Percentiles rank a stretch among this genome's conserved stretches.
Conservation (phyloP, 2,888 invertebrate genomes). For the Cremastinae sp. region DNA sequence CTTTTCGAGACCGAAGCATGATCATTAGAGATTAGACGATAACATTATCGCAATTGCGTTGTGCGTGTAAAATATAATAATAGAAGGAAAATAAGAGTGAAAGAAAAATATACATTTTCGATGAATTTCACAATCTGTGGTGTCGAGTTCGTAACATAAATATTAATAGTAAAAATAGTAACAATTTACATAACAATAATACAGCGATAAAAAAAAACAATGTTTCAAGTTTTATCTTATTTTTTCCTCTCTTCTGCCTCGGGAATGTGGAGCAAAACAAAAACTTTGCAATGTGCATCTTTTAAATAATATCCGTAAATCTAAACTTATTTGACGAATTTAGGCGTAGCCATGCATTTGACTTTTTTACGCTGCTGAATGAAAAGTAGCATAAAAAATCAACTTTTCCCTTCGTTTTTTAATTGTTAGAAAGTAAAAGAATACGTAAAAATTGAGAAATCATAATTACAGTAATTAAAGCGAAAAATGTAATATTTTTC, state of each 20-base stretch:
- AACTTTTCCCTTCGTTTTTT: background rate
- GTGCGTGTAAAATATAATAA: conserved; percentile 45
- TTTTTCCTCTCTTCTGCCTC: conserved; percentile 51
- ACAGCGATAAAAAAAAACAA: conserved; percentile 32
- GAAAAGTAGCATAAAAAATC: conserved; percentile 28
- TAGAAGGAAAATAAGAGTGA: conserved; percentile 14
- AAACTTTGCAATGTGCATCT: conserved; percentile 61
- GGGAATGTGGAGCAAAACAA: conserved; percentile 70
- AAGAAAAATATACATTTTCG: conserved; percentile 29
- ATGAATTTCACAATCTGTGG: conserved; percentile 1
- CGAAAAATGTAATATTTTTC: conserved; percentile 27
- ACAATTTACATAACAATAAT: conserved; percentile 50
- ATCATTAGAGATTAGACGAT: conserved; percentile 50
- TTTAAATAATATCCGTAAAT: conserved; percentile 69
- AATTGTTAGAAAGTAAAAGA: background rate
- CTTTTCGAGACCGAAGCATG: conserved; percentile 33
- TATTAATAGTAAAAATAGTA: conserved; percentile 39
- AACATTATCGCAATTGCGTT: conserved; percentile 49
- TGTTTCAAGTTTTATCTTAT: conserved; percentile 20
- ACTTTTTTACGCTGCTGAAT: conserved; percentile 51
- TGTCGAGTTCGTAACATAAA: conserved; percentile 36
- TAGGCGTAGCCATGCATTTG: conserved; percentile 69
- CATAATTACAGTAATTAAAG: too few species aligned
- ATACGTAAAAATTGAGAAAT: too few species aligned
- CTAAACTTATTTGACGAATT: conserved; percentile 71